A percentile compares a stretch with the other conserved stretches of the same genome.
phyloP scores from a whole-genome alignment of 1,140 invertebrate species.

The Galleria mellonella region DNA sequence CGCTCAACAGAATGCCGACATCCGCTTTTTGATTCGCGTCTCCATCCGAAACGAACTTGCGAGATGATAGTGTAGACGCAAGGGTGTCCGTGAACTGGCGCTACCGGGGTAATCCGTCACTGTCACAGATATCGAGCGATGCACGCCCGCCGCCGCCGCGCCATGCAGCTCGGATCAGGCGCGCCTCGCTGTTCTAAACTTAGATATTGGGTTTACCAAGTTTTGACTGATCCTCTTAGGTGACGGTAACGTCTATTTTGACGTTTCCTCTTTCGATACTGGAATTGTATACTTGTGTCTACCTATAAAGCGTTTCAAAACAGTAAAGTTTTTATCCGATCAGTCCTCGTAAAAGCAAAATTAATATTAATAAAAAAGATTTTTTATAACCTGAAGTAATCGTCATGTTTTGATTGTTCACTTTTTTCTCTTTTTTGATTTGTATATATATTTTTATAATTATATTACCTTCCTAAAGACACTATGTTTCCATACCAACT shows the following conservation, averaged over 20 bases:
- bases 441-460: no score
- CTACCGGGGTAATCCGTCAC: conserved; percentile 55
- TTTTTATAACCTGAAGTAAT: no score
- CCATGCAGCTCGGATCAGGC: conserved; percentile 1
- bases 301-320: no score
- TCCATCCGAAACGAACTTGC: not conserved
- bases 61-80: conserved; percentile 8
- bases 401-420: no score
- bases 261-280: conserved; percentile 19
- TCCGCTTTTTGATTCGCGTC: not conserved
- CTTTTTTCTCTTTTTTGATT: no score
- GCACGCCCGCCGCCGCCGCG: conserved; percentile 40
- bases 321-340: no score
- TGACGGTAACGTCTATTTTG: conserved; percentile 27
- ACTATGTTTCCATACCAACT: no score
- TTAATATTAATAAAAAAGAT: no score
- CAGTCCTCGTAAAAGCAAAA: no score
- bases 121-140: conserved; percentile 66
- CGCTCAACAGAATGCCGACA: no score
- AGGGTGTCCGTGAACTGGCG: conserved; percentile 42
- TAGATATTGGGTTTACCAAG: conserved; percentile 67
- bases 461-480: no score
- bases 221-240: conserved; percentile 54
- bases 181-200: conserved; percentile 45
- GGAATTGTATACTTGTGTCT: not conserved